Evolutionary conservation across 2,888 invertebrate species (phyloP), one percentile per base, ranked within the genome.

Genomic region (Alloscopus bannaensis): DNA sequence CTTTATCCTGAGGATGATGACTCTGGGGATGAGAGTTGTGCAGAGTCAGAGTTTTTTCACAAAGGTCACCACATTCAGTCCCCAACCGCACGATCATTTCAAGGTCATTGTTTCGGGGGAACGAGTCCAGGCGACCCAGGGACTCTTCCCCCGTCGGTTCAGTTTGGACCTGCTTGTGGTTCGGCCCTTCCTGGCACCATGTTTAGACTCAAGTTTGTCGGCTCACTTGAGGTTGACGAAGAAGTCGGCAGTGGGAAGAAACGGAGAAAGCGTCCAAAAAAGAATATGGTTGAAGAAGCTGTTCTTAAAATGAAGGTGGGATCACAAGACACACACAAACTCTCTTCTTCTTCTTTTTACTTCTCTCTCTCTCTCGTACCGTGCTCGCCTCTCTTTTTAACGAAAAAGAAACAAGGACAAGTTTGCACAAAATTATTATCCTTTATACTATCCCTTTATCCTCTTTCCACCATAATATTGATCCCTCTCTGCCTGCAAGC

Each of bases 271-370:
- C 91, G 94, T 87, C 93, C 92, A 90, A 94, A 94, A 93, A 94
- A 94, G 92, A 92, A 93, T 90, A 94, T 94, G 94, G 94, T 94
- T 88, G 94, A 94, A 90, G 94, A 94, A 89, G 94, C 94, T 87
- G 94, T 94, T 90, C 92, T 92, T 89, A 94, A 94, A 90, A 93
- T 94, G 88, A 94, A 94, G 94, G 94, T 94, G 83, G 83, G 83
- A 77, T 80, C 80, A 69, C 80, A 60, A 64, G 64, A 72, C 68
- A 31, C 60, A 42, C n/a, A n/a, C n/a, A n/a, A n/a, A n/a, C 66
- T 71, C 24, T 52, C 36, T 70, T 42, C 24, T 59, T 55, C 66
- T 28, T 50, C 60, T 72, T 69, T 42, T 52, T 28, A 18, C 20
- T 47, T 47, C 55, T 72, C 68, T 57, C 24, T 64, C 20, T 60